A percentile compares a stretch with the other conserved stretches of the same genome.
Evolutionary conservation across 2,888 invertebrate genomes (phyloP).

Genomic region (Stenodera caucasica): DNA sequence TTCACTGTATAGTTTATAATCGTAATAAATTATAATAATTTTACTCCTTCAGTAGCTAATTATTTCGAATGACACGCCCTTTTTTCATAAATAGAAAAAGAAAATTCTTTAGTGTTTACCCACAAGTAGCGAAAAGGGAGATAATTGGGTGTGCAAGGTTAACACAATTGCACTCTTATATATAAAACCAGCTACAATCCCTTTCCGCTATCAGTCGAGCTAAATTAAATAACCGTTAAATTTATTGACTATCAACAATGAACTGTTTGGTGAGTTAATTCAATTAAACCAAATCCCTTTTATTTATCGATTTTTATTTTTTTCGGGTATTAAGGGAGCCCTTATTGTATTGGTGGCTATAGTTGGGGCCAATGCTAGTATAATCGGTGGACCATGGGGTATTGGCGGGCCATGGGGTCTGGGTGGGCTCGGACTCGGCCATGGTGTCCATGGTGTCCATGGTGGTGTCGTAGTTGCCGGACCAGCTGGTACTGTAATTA

Average conservation of each 20-base stretch:
- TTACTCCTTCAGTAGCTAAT: neutral
- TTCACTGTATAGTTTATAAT: too few relatives aligned
- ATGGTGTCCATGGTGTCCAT: neutral
- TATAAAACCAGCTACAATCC: conserved; percentile 22
- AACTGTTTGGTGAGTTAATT: conserved; percentile 28
- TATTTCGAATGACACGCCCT: neutral
- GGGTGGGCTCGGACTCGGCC: conserved; percentile 5
- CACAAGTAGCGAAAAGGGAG: neutral
- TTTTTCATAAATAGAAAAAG: too few relatives aligned
- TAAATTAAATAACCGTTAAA: conserved; percentile 9
- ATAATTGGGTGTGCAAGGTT: conserved; percentile 27
- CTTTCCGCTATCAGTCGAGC: conserved; percentile 18
- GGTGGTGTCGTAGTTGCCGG: conserved; percentile 18
- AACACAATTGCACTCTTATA: conserved; percentile 10
- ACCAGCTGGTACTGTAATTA: conserved; percentile 16
- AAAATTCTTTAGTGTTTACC: conserved; percentile 2
- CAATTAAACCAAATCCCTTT: neutral
- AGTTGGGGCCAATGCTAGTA: conserved; percentile 20
- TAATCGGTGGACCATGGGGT: conserved; percentile 14
- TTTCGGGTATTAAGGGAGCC: conserved; percentile 7
- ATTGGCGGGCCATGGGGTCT: conserved; percentile 7
- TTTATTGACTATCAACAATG: conserved; percentile 16
- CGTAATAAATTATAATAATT: neutral
- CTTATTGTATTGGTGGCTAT: conserved; percentile 20
- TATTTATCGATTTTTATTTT: neutral